These are phyloP conservation scores for Phengaris arion DNA, from an alignment of 2,888 invertebrate genomes.

Conservation along the genomic window DNA sequence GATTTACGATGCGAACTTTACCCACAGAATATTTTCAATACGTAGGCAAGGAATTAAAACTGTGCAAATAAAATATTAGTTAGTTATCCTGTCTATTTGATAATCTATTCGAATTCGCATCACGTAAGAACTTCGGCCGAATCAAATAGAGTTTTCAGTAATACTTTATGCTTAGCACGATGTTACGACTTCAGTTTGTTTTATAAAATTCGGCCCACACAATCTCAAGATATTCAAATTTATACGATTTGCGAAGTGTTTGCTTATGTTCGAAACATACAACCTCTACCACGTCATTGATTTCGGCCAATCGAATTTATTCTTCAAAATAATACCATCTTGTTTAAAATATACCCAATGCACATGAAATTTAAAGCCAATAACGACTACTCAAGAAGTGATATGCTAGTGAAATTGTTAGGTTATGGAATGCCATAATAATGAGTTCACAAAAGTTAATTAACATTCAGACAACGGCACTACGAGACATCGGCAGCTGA, in stretches of 20 bases:
- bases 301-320: background rate
- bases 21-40: background rate
- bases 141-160: constrained; percentile 25
- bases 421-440: background rate
- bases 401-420: no score
- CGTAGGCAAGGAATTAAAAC: background rate
- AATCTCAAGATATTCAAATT: constrained; percentile 21
- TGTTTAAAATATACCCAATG: no score
- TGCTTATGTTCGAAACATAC: background rate
- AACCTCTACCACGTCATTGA: background rate
- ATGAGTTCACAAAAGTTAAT: background rate
- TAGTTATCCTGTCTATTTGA: constrained; percentile 9
- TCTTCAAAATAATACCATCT: background rate
- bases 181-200: constrained; percentile 24
- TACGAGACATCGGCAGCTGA: background rate
- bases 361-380: no score
- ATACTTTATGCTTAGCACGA: constrained; percentile 25
- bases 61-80: constrained; percentile 17
- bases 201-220: constrained; percentile 20
- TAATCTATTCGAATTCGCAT: constrained; percentile 22
- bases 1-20: background rate
- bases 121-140: constrained; percentile 22
- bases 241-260: constrained; percentile 14
- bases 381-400: no score
- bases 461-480: background rate